A percentile compares a stretch with the other conserved stretches of the same genome.
phyloP scores from a whole-genome alignment of 2,113 vertebrate genomes.

The Caloenas nicobarica region DNA sequence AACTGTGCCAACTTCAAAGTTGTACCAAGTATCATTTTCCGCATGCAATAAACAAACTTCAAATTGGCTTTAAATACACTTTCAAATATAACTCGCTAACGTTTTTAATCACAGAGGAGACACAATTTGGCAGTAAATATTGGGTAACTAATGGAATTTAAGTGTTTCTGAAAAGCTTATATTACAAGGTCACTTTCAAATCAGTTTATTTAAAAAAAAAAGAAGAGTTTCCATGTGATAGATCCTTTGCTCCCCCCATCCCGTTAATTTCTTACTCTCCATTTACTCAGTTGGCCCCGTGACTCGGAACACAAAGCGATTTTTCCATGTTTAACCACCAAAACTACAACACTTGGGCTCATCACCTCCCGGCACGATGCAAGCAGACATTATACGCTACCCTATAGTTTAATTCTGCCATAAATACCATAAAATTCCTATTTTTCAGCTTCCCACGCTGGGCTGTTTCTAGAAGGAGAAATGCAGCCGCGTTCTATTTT shows the following conservation, averaged over 20 bases:
- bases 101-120: background rate
- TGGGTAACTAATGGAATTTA: background rate
- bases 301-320: background rate
- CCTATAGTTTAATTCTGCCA: background rate
- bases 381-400: background rate
- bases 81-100: background rate
- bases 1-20: background rate
- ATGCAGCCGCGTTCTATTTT: background rate
- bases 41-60: conserved; percentile 46
- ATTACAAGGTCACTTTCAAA: background rate
- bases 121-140: background rate
- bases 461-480: background rate
- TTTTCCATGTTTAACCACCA: background rate
- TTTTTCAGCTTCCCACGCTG: background rate
- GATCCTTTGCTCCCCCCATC: background rate
- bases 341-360: background rate
- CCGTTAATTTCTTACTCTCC: background rate
- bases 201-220: background rate
- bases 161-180: background rate
- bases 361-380: background rate
- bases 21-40: background rate
- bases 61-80: background rate
- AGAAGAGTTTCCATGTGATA: background rate
- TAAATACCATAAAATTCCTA: background rate
- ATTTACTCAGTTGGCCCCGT: background rate